Percentiles rank a stretch among this genome's conserved stretches.
These are phyloP conservation scores for Porites australiensis DNA, from an alignment of 64 coral and sea anemone species.

Conservation along the genomic window DNA sequence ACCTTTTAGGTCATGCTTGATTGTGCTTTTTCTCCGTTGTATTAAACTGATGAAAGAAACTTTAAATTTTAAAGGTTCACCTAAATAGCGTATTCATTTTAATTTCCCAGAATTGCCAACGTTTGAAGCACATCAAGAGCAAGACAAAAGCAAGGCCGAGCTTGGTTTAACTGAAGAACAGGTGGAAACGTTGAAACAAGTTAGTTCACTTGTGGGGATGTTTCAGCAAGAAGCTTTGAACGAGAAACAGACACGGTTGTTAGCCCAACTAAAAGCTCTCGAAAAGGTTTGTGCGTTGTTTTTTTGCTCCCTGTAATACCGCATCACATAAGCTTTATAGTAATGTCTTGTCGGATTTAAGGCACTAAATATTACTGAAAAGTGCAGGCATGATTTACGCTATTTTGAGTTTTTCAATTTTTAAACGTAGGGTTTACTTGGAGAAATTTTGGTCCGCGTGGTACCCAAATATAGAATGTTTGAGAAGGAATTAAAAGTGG, in stretches of 20 bases:
- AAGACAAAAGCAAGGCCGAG: neutral
- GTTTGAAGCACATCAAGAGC: neutral
- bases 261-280: conserved; percentile 74
- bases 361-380: neutral
- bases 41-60: too few relatives aligned
- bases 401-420: too few relatives aligned
- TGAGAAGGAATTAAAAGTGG: too few relatives aligned
- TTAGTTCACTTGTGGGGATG: conserved; percentile 85
- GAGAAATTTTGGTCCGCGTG: too few relatives aligned
- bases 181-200: conserved; percentile 53
- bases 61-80: neutral
- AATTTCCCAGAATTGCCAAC: neutral
- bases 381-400: neutral
- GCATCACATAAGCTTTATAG: neutral
- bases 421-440: too few relatives aligned
- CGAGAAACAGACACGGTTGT: conserved; percentile 81
- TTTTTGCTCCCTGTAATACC: neutral
- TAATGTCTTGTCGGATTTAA: neutral
- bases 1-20: neutral
- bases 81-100: neutral
- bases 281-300: conserved; percentile 67
- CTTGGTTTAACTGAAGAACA: conserved; percentile 28
- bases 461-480: too few relatives aligned
- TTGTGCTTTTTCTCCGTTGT: neutral
- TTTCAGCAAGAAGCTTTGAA: conserved; percentile 85